phyloP scores from a whole-genome alignment of 2,797 vertebrate genomes.

The Helostoma temminkii region DNA sequence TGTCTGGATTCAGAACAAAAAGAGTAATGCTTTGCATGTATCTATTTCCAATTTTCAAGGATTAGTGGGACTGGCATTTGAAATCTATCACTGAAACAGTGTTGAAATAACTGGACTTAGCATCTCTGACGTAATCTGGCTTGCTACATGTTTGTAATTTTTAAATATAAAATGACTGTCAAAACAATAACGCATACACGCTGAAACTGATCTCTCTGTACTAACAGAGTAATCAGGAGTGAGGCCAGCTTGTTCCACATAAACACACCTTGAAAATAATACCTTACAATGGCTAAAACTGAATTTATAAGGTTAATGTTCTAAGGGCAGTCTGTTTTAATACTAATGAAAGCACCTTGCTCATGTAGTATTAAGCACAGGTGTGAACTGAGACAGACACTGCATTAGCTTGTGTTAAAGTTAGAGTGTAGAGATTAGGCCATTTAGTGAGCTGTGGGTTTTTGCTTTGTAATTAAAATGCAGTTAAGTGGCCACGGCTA shows the following conservation, averaged over 20 bases:
- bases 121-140: constrained; percentile 30
- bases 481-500: constrained; percentile 73
- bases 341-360: constrained; percentile 37
- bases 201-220: no score
- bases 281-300: constrained; percentile 10
- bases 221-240: no score
- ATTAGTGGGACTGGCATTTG: constrained; percentile 28
- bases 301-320: constrained; percentile 15
- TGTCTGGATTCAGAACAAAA: constrained; percentile 13
- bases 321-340: constrained; percentile 23
- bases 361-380: constrained; percentile 65
- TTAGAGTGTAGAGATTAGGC: constrained; percentile 70
- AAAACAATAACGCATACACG: no score
- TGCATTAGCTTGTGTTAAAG: constrained; percentile 65
- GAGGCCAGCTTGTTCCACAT: no score
- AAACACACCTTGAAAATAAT: no score
- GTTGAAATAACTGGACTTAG: constrained; percentile 36
- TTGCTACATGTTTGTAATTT: constrained; percentile 19
- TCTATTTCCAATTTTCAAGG: constrained; percentile 18
- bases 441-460: constrained; percentile 68
- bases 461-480: constrained; percentile 83
- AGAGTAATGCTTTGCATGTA: not conserved
- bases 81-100: constrained; percentile 22
- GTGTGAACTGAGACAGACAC: constrained; percentile 49
- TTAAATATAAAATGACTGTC: constrained; percentile 29